Percentiles rank a stretch among this genome's conserved stretches.
These are phyloP conservation scores for Prorops nasuta DNA, from an alignment of 1,140 invertebrate genomes.

Conservation along the genomic window DNA sequence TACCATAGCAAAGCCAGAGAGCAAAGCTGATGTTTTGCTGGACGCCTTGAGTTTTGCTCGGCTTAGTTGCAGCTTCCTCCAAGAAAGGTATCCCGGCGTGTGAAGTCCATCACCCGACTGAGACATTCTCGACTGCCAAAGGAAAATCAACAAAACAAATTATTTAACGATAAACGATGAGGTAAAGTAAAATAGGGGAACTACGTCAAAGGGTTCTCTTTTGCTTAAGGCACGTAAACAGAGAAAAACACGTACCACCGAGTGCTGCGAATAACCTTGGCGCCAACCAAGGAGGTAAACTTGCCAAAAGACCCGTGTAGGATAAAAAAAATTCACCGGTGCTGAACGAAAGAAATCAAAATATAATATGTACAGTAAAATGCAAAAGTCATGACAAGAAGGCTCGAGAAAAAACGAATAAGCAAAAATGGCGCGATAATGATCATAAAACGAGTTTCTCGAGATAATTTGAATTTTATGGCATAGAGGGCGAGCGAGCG, in stretches of 20 bases:
- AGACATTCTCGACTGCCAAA: conserved; percentile 61
- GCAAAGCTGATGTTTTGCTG: conserved; percentile 92
- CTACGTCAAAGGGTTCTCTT: neutral
- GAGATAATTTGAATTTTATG: too few relatives aligned
- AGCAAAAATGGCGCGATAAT: too few relatives aligned
- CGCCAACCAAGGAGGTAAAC: conserved; percentile 47
- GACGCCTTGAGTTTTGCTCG: conserved; percentile 95
- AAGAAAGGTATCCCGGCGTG: conserved; percentile 79
- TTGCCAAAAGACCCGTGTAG: conserved; percentile 46
- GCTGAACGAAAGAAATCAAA: conserved; percentile 50
- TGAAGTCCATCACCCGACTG: conserved; percentile 74
- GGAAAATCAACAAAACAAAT: neutral
- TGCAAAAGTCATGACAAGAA: too few relatives aligned
- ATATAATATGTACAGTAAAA: conserved; percentile 29
- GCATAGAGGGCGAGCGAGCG: too few relatives aligned
- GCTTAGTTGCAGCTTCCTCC: conserved; percentile 89
- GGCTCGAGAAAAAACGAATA: too few relatives aligned
- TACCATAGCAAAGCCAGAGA: conserved; percentile 97
- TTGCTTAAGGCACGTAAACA: conserved; percentile 15
- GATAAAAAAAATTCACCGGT: conserved; percentile 50
- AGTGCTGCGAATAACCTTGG: conserved; percentile 44
- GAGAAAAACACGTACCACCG: conserved; percentile 26
- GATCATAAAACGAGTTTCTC: too few relatives aligned
- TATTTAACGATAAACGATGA: too few relatives aligned
- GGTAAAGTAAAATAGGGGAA: neutral